phyloP scores from a whole-genome alignment of 2,113 vertebrate genomes.

The Tupaia tana region DNA sequence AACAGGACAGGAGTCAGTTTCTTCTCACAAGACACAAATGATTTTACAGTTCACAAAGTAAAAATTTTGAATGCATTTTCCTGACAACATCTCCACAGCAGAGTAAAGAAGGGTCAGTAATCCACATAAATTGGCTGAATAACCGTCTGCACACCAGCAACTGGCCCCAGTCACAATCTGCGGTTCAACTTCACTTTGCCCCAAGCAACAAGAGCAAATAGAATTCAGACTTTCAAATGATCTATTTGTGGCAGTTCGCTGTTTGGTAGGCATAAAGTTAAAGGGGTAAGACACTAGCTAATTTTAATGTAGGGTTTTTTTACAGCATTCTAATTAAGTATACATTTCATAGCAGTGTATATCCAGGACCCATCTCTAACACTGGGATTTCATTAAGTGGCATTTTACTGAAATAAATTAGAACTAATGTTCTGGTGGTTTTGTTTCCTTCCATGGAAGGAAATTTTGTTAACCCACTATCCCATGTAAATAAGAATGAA shows the following conservation, averaged over 20 bases:
- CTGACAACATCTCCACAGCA: neutral
- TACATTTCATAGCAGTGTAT: neutral
- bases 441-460: conserved; percentile 58
- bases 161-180: neutral
- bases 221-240: conserved; percentile 48
- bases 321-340: conserved; percentile 34
- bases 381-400: conserved; percentile 53
- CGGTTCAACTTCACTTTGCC: conserved; percentile 44
- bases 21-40: conserved; percentile 6
- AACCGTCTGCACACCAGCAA: conserved; percentile 27
- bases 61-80: conserved; percentile 12
- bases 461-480: conserved; percentile 57
- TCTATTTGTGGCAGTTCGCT: neutral
- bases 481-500: neutral
- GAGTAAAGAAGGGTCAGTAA: neutral
- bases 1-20: neutral
- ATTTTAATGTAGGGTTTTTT: conserved; percentile 45
- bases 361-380: neutral
- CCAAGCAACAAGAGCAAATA: conserved; percentile 41
- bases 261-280: conserved; percentile 19
- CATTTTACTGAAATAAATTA: conserved; percentile 67
- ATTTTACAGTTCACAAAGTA: conserved; percentile 11
- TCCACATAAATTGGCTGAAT: neutral
- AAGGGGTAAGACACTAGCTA: conserved; percentile 12
- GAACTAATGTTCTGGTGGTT: neutral